A percentile compares a stretch with the other conserved stretches of the same genome.
phyloP scores from a whole-genome alignment of 2,797 vertebrate species.

The Semaprochilodus insignis region DNA sequence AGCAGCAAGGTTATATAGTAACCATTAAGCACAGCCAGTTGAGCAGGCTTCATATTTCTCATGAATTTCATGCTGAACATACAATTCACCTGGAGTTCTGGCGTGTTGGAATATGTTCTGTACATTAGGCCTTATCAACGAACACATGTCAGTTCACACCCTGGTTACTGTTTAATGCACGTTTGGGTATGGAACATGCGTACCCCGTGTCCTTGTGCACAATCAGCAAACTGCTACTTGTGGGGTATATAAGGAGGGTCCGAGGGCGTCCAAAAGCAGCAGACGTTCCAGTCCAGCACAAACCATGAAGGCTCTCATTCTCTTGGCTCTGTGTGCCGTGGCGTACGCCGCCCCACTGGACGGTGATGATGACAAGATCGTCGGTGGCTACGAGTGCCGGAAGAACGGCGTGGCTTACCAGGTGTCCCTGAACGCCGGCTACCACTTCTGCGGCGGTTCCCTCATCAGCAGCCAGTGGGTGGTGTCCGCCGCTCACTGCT shows the following conservation, averaged over 20 bases:
- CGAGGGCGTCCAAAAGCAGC: background rate
- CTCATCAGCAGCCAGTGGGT: constrained; percentile 82
- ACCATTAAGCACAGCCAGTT: too few relatives aligned
- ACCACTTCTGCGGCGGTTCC: constrained; percentile 81
- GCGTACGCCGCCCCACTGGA: constrained; percentile 50
- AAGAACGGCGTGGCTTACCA: constrained; percentile 78
- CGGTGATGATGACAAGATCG: constrained; percentile 76
- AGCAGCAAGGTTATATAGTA: too few relatives aligned
- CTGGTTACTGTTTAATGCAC: background rate
- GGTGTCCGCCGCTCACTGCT: constrained; percentile 83
- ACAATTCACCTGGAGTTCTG: background rate
- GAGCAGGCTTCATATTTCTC: background rate
- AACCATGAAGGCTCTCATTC: constrained; percentile 51
- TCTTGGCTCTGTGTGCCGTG: constrained; percentile 38
- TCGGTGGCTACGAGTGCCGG: constrained; percentile 80
- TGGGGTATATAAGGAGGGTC: constrained; percentile 35
- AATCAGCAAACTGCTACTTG: background rate
- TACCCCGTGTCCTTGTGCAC: background rate
- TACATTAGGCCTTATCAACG: background rate
- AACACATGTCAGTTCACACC: constrained; percentile 12
- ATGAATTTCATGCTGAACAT: background rate
- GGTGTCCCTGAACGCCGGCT: constrained; percentile 81
- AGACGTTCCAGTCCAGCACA: background rate
- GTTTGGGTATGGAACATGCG: background rate
- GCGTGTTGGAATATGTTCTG: background rate